Percentiles rank a stretch among this genome's conserved stretches.
Evolutionary conservation across 2,888 invertebrate species (phyloP).

Genomic region (Cynaeus angustus): DNA sequence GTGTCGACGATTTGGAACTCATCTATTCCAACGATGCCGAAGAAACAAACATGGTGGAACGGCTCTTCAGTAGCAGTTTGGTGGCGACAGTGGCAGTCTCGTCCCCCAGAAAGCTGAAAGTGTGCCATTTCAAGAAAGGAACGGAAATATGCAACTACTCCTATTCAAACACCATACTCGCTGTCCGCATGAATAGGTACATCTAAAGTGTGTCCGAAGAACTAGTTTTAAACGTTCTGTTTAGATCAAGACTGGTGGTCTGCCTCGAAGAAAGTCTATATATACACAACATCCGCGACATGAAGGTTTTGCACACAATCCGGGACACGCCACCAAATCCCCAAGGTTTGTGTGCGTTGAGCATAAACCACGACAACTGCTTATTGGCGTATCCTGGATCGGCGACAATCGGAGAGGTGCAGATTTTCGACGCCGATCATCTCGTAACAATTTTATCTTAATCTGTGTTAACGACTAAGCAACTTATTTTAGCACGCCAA

Average conservation of each 20-base stretch:
- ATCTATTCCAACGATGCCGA: slow-evolving; percentile 91
- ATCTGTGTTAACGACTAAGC: slow-evolving; percentile 9
- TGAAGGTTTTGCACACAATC: slow-evolving; percentile 98
- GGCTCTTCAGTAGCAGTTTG: slow-evolving; percentile 96
- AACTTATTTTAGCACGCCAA: slow-evolving; percentile 85
- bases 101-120: slow-evolving; percentile 92
- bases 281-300: slow-evolving; percentile 98
- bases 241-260: slow-evolving; percentile 85
- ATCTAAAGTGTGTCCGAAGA: neutral
- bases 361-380: slow-evolving; percentile 89
- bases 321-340: slow-evolving; percentile 98
- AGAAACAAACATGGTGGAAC: slow-evolving; percentile 93
- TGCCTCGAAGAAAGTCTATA: slow-evolving; percentile 98
- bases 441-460: slow-evolving; percentile 82
- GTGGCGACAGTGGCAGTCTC: slow-evolving; percentile 95
- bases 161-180: slow-evolving; percentile 94
- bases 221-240: neutral
- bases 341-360: slow-evolving; percentile 92
- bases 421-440: slow-evolving; percentile 94
- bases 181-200: slow-evolving; percentile 95
- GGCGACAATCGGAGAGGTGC: slow-evolving; percentile 93
- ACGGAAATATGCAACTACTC: slow-evolving; percentile 98
- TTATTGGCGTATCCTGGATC: slow-evolving; percentile 98
- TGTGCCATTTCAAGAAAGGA: slow-evolving; percentile 98
- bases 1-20: slow-evolving; percentile 89